phyloP scores from a whole-genome alignment of 2,113 vertebrate species.

The Mesitornis unicolor region DNA sequence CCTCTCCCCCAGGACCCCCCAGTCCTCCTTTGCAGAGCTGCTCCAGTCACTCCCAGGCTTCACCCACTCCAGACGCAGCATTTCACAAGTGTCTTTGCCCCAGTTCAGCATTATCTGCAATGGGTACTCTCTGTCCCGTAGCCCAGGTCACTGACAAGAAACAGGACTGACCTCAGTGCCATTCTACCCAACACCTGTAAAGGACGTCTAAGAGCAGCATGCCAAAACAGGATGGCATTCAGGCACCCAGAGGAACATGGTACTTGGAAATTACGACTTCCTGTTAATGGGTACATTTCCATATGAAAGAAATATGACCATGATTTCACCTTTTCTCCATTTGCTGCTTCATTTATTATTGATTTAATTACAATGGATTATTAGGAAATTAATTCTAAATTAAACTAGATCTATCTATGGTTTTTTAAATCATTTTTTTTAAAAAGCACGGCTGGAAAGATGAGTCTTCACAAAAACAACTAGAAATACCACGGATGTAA shows the following conservation, averaged over 20 bases:
- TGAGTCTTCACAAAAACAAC: not conserved
- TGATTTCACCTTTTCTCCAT: not conserved
- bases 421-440: not conserved
- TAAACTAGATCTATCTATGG: not conserved
- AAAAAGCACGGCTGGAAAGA: not conserved
- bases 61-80: not conserved
- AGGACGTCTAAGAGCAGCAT: not conserved
- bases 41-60: not conserved
- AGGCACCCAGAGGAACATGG: rapidly evolving
- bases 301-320: not conserved
- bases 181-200: not conserved
- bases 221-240: not conserved
- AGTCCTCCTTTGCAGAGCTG: not conserved
- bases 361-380: not conserved
- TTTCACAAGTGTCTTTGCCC: not conserved
- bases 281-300: not conserved
- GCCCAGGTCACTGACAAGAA: not conserved
- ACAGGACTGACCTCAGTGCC: not conserved
- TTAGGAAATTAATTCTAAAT: not conserved
- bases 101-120: not conserved
- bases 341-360: not conserved
- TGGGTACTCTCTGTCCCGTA: not conserved
- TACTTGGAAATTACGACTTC: not conserved
- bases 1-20: not conserved
- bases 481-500: not conserved